Evolutionary conservation across 2,888 invertebrate species (phyloP).

Genomic region (Calephelis perditalis): DNA sequence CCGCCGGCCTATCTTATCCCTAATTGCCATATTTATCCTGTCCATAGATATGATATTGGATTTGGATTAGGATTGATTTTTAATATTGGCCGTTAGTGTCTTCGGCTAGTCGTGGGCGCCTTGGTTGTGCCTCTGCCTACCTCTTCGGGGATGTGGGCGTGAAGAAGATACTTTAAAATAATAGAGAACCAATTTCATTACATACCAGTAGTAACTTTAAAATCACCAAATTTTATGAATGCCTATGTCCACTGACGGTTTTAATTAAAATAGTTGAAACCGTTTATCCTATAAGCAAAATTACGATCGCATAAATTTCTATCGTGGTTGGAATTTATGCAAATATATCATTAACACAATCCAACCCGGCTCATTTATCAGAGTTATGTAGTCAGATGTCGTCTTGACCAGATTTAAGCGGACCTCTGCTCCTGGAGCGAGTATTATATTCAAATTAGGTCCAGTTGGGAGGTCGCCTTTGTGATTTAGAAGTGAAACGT

Average conservation of each 20-base stretch:
- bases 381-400: constrained; percentile 26
- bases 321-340: constrained; percentile 28
- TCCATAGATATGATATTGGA: no score
- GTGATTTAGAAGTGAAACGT: constrained; percentile 34
- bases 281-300: constrained; percentile 8
- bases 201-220: background rate
- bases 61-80: no score
- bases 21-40: no score
- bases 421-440: constrained; percentile 26
- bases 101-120: no score
- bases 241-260: background rate
- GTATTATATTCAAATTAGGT: constrained; percentile 36
- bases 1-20: no score
- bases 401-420: constrained; percentile 23
- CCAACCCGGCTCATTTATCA: constrained; percentile 32
- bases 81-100: no score
- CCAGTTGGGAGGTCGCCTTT: constrained; percentile 31
- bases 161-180: no score
- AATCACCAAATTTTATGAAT: constrained; percentile 2
- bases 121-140: no score
- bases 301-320: constrained; percentile 27
- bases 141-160: no score
- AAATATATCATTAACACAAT: constrained; percentile 34
- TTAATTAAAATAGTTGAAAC: background rate
- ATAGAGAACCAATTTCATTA: no score